Evolutionary conservation across 2,888 invertebrate species (phyloP).

Genomic region (Drosophila prostipennis): DNA sequence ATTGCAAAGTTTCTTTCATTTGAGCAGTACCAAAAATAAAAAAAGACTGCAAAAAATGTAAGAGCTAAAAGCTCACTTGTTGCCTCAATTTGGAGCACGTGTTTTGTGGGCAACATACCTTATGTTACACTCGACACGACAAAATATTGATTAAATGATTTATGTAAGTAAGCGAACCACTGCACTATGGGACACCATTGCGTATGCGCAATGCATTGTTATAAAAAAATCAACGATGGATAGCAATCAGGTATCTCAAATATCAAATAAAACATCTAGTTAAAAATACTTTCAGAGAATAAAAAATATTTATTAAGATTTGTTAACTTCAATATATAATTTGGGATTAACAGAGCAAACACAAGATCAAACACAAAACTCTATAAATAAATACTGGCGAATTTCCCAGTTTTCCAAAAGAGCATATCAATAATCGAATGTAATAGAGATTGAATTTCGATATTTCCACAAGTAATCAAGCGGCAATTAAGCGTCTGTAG

Average conservation of each 20-base stretch:
- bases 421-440: not conserved
- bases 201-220: slow-evolving; percentile 62
- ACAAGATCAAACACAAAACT: no score
- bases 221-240: slow-evolving; percentile 45
- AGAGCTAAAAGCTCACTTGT: slow-evolving; percentile 18
- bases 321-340: no score
- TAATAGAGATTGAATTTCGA: slow-evolving; percentile 1
- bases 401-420: not conserved
- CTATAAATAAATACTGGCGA: not conserved
- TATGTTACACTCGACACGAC: slow-evolving; percentile 65
- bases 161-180: slow-evolving; percentile 45
- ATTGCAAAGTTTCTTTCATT: slow-evolving; percentile 50
- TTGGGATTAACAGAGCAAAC: not conserved
- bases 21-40: slow-evolving; percentile 2
- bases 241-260: slow-evolving; percentile 69
- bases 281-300: no score
- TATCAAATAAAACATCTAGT: slow-evolving; percentile 39
- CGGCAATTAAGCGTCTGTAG: slow-evolving; percentile 69
- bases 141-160: slow-evolving; percentile 78
- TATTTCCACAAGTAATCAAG: slow-evolving; percentile 57
- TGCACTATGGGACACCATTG: slow-evolving; percentile 52
- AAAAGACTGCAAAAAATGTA: slow-evolving; percentile 7
- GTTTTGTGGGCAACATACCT: slow-evolving; percentile 60
- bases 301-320: no score
- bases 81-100: slow-evolving; percentile 70